Base-by-base conservation (phyloP, 2,113 vertebrate species). In the Bubo scandiacus region DNA sequence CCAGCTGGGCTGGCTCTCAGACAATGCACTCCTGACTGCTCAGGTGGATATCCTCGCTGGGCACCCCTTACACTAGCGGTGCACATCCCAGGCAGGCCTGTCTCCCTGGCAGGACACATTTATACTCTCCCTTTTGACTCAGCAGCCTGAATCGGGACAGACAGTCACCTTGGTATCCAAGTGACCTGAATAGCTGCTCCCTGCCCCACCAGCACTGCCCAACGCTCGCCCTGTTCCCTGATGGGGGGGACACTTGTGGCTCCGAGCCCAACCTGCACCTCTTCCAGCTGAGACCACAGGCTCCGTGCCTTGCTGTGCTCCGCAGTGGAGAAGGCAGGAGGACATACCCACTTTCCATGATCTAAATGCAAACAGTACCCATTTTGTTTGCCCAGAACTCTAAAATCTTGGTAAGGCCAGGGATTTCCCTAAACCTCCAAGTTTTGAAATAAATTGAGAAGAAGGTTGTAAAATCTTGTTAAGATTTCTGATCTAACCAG, bases 291-390 rank as follows among this genome's bases (percentile, higher is more conserved):
- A 54, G 52, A 63, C 22, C 32, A 29, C 0, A 0, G 42, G 61
- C 88, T 51, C 71, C 55, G 49, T 43, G 52, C 30, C 36, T 61
- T 22, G 14, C 72, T 51, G 22, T 29, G 22, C 36, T 38, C 0
- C 0, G 45, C 43, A 78, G 38, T 3, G 3, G 6, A 54, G 43
- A 52, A 67, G 81, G 36, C n/a, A 47, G 25, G 21, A 75, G 13
- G 36, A 55, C 30, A 22, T 3, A 71, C 8, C 11, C 10, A 5
- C 25, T 62, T 70, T 32, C 45, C 38, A 11, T 0, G 0, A 68
- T 36, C 40, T 45, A 40, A 89, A 80, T 42, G 34, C 75, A 51
- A 81, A 45, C 12, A 17, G 42, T 21, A 81, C 42, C 7, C 5
- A 10, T 52, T 71, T 58, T 16, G 16, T 42, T 45, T 2, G 3